These are phyloP conservation scores for Eledone cirrhosa DNA, from an alignment of 2,888 invertebrate genomes.

Conservation along the genomic window DNA sequence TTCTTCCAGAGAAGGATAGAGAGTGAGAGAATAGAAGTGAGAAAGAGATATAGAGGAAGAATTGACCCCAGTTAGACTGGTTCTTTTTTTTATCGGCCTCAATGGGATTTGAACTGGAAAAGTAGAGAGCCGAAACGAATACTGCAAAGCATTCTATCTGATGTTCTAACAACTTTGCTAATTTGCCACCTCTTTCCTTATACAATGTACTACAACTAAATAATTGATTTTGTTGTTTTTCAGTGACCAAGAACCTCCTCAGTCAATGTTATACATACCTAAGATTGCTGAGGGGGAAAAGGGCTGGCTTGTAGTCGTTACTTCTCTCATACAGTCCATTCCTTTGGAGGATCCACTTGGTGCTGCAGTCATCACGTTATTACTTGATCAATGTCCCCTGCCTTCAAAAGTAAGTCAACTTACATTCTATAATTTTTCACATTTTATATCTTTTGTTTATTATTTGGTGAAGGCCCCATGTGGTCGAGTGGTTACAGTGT, in stretches of 20 bases:
- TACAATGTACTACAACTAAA: neutral
- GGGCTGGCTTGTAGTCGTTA: slow-evolving; percentile 88
- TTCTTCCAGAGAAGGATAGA: too few species aligned
- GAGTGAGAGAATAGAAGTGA: too few species aligned
- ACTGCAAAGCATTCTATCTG: too few species aligned
- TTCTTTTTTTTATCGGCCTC: too few species aligned
- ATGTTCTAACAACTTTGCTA: too few species aligned
- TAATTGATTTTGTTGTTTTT: slow-evolving; percentile 28
- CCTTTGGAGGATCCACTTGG: slow-evolving; percentile 83
- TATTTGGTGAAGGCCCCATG: neutral
- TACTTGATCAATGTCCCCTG: slow-evolving; percentile 90
- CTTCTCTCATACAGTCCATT: slow-evolving; percentile 82
- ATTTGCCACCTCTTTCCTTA: too few species aligned
- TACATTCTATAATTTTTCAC: neutral
- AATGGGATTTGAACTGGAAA: too few species aligned
- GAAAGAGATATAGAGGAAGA: too few species aligned
- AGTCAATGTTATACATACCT: slow-evolving; percentile 82
- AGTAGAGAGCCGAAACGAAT: too few species aligned
- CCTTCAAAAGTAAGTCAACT: slow-evolving; percentile 78
- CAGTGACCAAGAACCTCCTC: slow-evolving; percentile 87
- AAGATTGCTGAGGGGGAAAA: slow-evolving; percentile 75
- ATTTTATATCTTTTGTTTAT: neutral
- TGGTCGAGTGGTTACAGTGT: too few species aligned
- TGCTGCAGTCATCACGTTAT: slow-evolving; percentile 86
- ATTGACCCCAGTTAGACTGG: too few species aligned